Evolutionary conservation across 2,888 invertebrate genomes (phyloP).

Genomic region (Prosopocoilus inquinatus): DNA sequence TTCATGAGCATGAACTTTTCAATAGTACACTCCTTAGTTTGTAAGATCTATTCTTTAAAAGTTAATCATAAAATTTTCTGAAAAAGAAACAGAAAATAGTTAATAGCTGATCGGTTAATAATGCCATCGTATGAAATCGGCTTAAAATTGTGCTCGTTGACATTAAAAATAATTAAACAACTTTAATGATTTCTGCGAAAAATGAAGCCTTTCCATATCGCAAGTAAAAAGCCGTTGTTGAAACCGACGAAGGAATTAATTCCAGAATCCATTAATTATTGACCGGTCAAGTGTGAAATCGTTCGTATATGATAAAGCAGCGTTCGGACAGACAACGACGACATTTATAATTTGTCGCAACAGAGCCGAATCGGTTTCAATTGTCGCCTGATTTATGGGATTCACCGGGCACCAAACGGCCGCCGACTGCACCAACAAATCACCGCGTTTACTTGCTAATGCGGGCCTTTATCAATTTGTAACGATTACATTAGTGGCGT

Average conservation of each 20-base stretch:
- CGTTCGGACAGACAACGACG: slow-evolving; percentile 2
- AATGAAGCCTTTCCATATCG: too few relatives aligned
- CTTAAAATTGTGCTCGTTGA: too few relatives aligned
- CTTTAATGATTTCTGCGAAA: too few relatives aligned
- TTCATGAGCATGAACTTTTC: too few relatives aligned
- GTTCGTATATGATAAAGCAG: background rate
- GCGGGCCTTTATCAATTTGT: slow-evolving; percentile 45
- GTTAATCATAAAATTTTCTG: too few relatives aligned
- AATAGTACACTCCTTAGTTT: too few relatives aligned
- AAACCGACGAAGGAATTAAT: background rate
- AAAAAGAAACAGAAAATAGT: too few relatives aligned
- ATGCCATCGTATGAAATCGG: too few relatives aligned
- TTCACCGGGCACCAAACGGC: background rate
- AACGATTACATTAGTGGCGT: slow-evolving; percentile 42
- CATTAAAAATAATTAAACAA: too few relatives aligned
- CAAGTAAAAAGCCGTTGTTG: background rate
- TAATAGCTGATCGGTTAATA: too few relatives aligned
- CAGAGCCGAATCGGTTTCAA: slow-evolving; percentile 24
- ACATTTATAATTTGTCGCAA: slow-evolving; percentile 7
- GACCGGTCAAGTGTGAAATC: background rate
- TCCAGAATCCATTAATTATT: slow-evolving; percentile 1
- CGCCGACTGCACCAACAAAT: slow-evolving; percentile 3
- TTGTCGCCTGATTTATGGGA: slow-evolving; percentile 24
- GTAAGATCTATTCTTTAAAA: too few relatives aligned
- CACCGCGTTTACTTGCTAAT: slow-evolving; percentile 1